Evolutionary conservation across 1,140 invertebrate species (phyloP).

Genomic region (Microvelia longipes): DNA sequence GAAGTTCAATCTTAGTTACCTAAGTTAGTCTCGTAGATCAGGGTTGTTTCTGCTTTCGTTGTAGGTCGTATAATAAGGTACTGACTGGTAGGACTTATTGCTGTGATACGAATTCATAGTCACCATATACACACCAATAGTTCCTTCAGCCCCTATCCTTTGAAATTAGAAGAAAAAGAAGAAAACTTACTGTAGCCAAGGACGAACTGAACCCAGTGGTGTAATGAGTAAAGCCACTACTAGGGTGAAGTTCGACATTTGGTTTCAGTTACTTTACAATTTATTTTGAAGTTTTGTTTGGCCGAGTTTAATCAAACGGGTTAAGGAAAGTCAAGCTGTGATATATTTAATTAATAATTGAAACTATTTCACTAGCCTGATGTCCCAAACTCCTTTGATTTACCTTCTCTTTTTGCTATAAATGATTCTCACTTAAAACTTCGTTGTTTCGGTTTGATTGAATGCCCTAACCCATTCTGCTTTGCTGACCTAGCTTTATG

Average conservation of each 20-base stretch:
- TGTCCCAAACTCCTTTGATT: not conserved
- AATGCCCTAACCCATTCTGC: conserved; percentile 4
- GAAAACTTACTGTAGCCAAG: not conserved
- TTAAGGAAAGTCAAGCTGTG: not conserved
- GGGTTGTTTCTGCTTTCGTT: no score
- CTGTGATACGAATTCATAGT: conserved; percentile 36
- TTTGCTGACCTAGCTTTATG: conserved; percentile 18
- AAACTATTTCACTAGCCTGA: not conserved
- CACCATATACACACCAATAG: conserved; percentile 33
- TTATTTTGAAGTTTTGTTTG: not conserved
- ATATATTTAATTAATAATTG: not conserved
- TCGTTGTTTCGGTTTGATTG: not conserved
- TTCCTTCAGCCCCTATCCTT: conserved; percentile 29
- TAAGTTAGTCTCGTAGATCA: no score
- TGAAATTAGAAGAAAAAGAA: not conserved
- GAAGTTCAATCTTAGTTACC: no score
- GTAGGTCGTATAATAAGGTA: no score
- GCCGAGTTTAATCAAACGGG: not conserved
- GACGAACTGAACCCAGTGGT: conserved; percentile 2
- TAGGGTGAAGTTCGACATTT: conserved; percentile 3
- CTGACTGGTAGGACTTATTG: conserved; percentile 34
- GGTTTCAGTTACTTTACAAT: not conserved
- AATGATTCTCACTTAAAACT: no score
- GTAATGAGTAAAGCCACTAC: not conserved
- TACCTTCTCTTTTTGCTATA: no score